Evolutionary conservation across 2,888 invertebrate genomes (phyloP), one percentile per base, ranked within the genome.

Genomic region (Epicampocera succincta): DNA sequence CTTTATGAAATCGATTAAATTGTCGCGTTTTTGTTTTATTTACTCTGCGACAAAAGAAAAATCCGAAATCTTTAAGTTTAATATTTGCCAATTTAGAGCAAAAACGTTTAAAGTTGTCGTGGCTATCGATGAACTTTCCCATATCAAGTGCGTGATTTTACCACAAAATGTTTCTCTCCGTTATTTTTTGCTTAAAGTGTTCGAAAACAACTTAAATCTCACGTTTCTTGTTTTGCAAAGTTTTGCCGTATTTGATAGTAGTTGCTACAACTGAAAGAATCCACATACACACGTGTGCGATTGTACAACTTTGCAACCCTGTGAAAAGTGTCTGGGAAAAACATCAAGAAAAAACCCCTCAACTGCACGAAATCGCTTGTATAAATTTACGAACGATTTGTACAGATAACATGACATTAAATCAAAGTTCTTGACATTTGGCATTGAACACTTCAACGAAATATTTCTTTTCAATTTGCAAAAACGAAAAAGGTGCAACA

Each of bases 381-480:
- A 69, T 38, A 19, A 61, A 61, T 54, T 72, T 81, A 61, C 60
- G 52, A 81, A 69, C 15, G 40, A 69, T 69, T 63, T 72, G 60
- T 68, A 25, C 54, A 38, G 8, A 78, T 15, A 68, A 77, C 81
- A 77, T 81, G 81, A 74, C 81, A 81, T 81, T 69, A 82, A 82
- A 78, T 82, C 82, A 78, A 78, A 82, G 82, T 78, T 82, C 82
- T 82, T 78, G 82, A 82, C 82, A 82, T 78, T 78, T n/a, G n/a
- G n/a, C 71, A 48, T 19, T 29, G 73, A 54, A 60, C 58, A 52
- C n/a, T 5, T 8, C 4, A 42, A n/a, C 38, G 29, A 56, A 58
- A 40, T 60, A 15, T 54, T 73, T 73, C 48, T 38, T 68, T 65
- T 12, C 29, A 56, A 46, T 54, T 48, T 38, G 12, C 17, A 21